Conservation (phyloP, 2,888 invertebrate genomes). For the Exephanes ischioxanthus region DNA sequence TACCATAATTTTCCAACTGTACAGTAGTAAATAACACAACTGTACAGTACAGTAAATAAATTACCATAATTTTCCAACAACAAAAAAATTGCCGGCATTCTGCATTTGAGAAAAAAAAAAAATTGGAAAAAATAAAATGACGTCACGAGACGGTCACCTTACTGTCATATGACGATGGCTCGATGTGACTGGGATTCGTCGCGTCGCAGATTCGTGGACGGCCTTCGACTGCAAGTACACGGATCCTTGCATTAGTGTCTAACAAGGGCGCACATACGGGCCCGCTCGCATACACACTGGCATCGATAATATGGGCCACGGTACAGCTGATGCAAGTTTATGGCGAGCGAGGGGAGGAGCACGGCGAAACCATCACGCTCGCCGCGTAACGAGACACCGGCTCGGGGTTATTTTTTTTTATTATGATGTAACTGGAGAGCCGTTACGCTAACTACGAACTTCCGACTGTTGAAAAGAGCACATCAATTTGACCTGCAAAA, state of each 20-base stretch:
- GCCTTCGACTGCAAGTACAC: conserved; percentile 28
- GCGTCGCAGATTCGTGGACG: conserved; percentile 28
- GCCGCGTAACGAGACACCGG: conserved; percentile 65
- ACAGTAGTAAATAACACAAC: too few relatives aligned
- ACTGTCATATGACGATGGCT: too few relatives aligned
- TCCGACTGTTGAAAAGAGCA: conserved; percentile 74
- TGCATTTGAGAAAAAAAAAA: too few relatives aligned
- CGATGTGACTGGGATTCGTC: not conserved
- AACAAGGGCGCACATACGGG: conserved; percentile 52
- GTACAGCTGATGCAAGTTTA: conserved; percentile 52
- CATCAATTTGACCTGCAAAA: conserved; percentile 28
- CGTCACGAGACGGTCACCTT: too few relatives aligned
- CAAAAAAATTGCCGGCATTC: too few relatives aligned
- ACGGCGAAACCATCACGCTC: conserved; percentile 47
- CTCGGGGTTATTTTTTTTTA: conserved; percentile 57
- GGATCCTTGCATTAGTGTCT: conserved; percentile 29
- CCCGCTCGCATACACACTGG: conserved; percentile 17
- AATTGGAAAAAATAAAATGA: too few relatives aligned
- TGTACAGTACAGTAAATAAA: too few relatives aligned
- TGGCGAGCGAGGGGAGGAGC: conserved; percentile 15
- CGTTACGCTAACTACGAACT: conserved; percentile 74
- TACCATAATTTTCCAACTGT: too few relatives aligned
- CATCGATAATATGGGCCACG: conserved; percentile 41
- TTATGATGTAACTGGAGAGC: conserved; percentile 73
- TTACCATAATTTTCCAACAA: too few relatives aligned